Evolutionary conservation across 1,140 invertebrate genomes (phyloP).

Genomic region (Drosophila pandora): DNA sequence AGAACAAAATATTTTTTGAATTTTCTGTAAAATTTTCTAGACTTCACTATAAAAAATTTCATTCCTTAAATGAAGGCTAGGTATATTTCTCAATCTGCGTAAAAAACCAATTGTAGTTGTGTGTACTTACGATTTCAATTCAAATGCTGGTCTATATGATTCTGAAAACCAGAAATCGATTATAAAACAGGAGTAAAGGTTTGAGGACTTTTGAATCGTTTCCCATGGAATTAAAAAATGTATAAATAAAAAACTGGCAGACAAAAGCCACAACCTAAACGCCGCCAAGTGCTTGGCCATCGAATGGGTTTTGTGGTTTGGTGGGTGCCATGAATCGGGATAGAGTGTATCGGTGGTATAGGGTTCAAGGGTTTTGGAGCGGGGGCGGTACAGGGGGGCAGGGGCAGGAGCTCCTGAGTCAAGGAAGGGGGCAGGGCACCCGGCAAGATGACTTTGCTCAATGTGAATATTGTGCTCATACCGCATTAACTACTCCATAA

Average conservation of each 20-base stretch:
- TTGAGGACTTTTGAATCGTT: conserved; percentile 14
- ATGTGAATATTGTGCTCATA: conserved; percentile 63
- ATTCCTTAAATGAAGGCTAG: conserved; percentile 29
- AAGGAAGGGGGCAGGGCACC: conserved; percentile 3
- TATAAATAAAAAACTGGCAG: neutral
- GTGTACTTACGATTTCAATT: too few relatives aligned
- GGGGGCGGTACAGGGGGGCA: conserved; percentile 2
- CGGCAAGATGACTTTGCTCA: conserved; percentile 70
- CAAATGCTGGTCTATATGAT: neutral
- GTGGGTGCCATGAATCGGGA: conserved; percentile 54
- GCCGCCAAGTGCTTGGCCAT: conserved; percentile 67
- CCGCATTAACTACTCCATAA: conserved; percentile 81
- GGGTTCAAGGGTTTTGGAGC: conserved; percentile 33
- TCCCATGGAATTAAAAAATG: conserved; percentile 17
- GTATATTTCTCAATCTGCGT: conserved; percentile 60
- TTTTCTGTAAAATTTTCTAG: too few relatives aligned
- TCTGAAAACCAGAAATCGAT: conserved; percentile 22
- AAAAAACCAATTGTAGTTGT: too few relatives aligned
- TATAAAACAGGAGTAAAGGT: conserved; percentile 14
- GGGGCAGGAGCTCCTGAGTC: neutral
- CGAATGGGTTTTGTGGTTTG: conserved; percentile 39
- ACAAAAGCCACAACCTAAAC: conserved; percentile 66
- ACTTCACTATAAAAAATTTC: too few relatives aligned
- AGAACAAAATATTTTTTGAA: too few relatives aligned
- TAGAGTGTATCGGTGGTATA: conserved; percentile 37